Percentiles rank a stretch among this genome's conserved stretches.
Conservation (phyloP, 2,113 vertebrate genomes). For the Carassius gibelio region DNA sequence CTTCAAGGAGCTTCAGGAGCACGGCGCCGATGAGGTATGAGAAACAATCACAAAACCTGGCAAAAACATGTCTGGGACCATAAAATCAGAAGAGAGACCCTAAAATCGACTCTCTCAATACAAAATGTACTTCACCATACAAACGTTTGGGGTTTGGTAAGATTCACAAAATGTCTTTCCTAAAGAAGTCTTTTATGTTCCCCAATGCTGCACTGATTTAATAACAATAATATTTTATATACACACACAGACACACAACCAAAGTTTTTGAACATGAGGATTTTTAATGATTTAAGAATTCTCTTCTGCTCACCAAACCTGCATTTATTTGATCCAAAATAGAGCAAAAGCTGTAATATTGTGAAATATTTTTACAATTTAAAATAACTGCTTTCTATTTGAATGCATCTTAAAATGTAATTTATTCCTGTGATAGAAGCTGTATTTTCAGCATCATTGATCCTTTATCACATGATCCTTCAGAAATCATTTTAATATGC, state of each 20-base stretch:
- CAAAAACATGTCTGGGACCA: not conserved
- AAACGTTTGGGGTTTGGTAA: not conserved
- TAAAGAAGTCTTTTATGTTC: not conserved
- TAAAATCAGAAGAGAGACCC: not conserved
- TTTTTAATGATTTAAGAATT: too few relatives aligned
- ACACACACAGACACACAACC: too few relatives aligned
- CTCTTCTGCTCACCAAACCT: not conserved
- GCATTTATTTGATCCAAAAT: not conserved
- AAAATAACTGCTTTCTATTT: too few relatives aligned
- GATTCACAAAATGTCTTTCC: not conserved
- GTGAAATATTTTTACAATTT: not conserved
- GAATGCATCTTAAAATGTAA: too few relatives aligned
- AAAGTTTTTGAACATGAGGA: too few relatives aligned
- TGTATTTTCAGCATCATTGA: too few relatives aligned
- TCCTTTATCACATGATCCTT: too few relatives aligned
- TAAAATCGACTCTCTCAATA: not conserved
- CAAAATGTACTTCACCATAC: not conserved
- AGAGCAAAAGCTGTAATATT: not conserved
- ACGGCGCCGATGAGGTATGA: slow-evolving; percentile 91
- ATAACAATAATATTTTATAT: too few relatives aligned
- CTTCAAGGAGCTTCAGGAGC: slow-evolving; percentile 98
- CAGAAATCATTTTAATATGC: too few relatives aligned
- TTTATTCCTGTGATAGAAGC: too few relatives aligned
- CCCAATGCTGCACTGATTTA: not conserved
- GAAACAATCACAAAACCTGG: not conserved